Conservation (phyloP, 2,113 vertebrate genomes). For the Eretmochelys imbricata region DNA sequence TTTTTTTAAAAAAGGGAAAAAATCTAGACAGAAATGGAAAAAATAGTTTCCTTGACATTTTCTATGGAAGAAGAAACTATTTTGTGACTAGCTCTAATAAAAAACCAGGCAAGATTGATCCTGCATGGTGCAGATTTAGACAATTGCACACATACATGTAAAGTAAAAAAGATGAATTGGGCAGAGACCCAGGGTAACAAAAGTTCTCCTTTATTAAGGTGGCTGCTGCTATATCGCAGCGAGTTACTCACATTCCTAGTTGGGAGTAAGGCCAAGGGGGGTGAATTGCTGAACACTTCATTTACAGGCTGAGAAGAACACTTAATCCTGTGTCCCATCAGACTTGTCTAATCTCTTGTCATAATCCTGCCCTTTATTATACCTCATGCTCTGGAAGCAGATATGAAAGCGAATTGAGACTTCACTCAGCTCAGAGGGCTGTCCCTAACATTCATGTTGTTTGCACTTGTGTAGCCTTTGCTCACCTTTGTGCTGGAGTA, state of each 20-base stretch:
- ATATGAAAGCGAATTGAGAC: neutral
- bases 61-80: neutral
- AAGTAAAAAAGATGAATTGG: neutral
- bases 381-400: neutral
- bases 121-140: neutral
- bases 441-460: neutral
- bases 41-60: neutral
- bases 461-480: neutral
- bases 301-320: neutral
- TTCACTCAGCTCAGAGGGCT: neutral
- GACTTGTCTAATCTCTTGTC: neutral
- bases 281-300: neutral
- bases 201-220: neutral
- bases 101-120: neutral
- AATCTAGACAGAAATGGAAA: neutral
- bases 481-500: neutral
- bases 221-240: neutral
- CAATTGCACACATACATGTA: fast-evolving
- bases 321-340: neutral
- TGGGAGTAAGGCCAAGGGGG: neutral
- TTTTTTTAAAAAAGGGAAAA: neutral
- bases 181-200: neutral
- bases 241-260: neutral
- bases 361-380: neutral
- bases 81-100: neutral